Base-by-base conservation (phyloP, 2,797 vertebrate species). In the Macrochelys suwanniensis region DNA sequence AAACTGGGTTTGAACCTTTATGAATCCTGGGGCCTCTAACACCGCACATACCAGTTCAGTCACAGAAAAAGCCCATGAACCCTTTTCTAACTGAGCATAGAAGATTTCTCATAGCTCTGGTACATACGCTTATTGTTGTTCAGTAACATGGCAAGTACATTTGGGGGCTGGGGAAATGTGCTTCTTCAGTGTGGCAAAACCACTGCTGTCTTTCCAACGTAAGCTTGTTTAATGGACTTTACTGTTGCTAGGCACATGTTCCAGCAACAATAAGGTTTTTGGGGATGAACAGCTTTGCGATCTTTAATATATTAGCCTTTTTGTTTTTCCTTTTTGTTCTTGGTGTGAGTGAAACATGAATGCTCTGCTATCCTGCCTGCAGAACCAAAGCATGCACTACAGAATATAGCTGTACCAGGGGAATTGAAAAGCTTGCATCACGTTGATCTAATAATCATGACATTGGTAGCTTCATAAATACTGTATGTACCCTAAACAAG, bases 391-490 rank as follows among this genome's bases (percentile, higher is more conserved):
- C 95, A 98, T 98, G 97, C 98, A 97, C 98, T 97, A 96, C 95
- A 95, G 97, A 98, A 97, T 97, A 97, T 97, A 96, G 97, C 97
- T 96, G 97, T 96, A 96, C 98, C 97, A 95, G 97, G 98, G 97
- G 98, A 97, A 85, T 90, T 80, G 87, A 96, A 96, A 97, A 97
- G 97, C 94, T 97, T 96, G 96, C 97, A 97, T 98, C 98, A 97
- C 98, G 97, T 98, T 96, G 97, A 98, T 98, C 98, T 98, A 98
- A 98, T 98, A 97, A 98, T 97, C 53, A 89, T 99, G 98, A 99
- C 98, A 98, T 98, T 89, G 97, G 98, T 99, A 98, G 98, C 97
- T 98, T 99, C 98, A 98, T 98, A 98, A 98, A 99, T 99, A 98
- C 98, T 99, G 98, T 99, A 98, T 98, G 98, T 98, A 98, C 97